Evolutionary conservation across 2,888 invertebrate species (phyloP), one percentile per base, ranked within the genome.

Genomic region (Idaea dimidiata): DNA sequence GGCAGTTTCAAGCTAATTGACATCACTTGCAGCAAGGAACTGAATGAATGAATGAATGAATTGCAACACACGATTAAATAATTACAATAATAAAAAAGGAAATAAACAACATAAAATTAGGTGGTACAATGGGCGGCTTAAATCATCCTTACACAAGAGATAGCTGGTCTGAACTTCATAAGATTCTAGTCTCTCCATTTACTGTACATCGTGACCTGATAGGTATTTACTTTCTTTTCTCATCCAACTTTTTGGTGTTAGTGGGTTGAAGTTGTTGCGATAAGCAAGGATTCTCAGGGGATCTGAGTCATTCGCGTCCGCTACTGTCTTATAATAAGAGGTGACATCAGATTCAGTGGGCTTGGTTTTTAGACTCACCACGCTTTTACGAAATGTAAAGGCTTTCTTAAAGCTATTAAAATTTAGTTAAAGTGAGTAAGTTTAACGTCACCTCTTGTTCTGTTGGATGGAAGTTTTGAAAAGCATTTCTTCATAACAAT

Each of bases 321-420:
- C 14, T 43, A 10, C 3, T 43, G 43, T 8, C 8, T n/a, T 43
- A 43, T 43, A 43, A 18, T 33, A 5, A n/a, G 1, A 24, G 32
- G 31, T 63, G 54, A 63, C 16, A 5, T 59, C 24, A 43, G 14
- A 14, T 14, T 59, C 24, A 43, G 14, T 8, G 10, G 43, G 43
- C 43, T 43, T 43, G 10, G 43, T 10, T 43, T 14, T 14, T 43
- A 7, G 43, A 14, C 10, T 8, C 14, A 43, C 14, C 7, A 43
- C 43, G 33, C 33, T 33, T 33, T 8, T 43, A 10, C 43, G 0
- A 43, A 43, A 43, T 43, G 7, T 33, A 10, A 32, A 32, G 7
- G 14, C 33, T 33, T 14, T 14, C 14, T 43, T 43, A 43, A 8
- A 43, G 8, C 43, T 43, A 43, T 43, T 43, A 8, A 43, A 43